Percentiles rank a stretch among this genome's conserved stretches.
phyloP scores from a whole-genome alignment of 2,888 invertebrate species.

The Drosophila seclusa region DNA sequence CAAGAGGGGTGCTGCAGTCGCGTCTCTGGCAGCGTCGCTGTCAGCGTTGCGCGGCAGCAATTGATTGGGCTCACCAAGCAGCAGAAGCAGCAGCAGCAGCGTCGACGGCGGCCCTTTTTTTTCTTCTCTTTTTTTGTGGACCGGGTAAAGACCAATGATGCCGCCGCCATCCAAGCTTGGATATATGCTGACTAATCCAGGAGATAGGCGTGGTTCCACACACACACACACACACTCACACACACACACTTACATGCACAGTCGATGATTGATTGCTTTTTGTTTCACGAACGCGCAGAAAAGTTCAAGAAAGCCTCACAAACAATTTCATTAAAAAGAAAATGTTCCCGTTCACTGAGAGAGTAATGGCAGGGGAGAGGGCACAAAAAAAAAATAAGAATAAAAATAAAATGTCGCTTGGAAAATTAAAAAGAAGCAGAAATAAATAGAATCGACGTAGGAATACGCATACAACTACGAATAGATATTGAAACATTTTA shows the following conservation, averaged over 20 bases:
- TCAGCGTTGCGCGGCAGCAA: slow-evolving; percentile 69
- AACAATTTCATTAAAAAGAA: slow-evolving; percentile 74
- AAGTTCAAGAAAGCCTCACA: slow-evolving; percentile 70
- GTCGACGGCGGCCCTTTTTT: slow-evolving; percentile 58
- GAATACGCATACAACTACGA: slow-evolving; percentile 14
- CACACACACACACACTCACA: slow-evolving; percentile 51
- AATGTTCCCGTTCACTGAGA: slow-evolving; percentile 24
- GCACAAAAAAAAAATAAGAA: not conserved
- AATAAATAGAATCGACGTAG: slow-evolving; percentile 11
- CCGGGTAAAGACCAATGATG: slow-evolving; percentile 76
- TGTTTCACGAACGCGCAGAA: slow-evolving; percentile 65
- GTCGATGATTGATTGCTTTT: slow-evolving; percentile 83
- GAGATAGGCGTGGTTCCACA: slow-evolving; percentile 84
- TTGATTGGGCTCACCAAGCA: slow-evolving; percentile 69
- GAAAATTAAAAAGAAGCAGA: slow-evolving; percentile 21
- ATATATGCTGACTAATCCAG: slow-evolving; percentile 83
- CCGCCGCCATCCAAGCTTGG: slow-evolving; percentile 75
- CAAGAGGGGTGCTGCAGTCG: slow-evolving; percentile 45
- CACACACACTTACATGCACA: slow-evolving; percentile 42
- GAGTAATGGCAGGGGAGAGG: not conserved
- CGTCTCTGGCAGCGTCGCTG: slow-evolving; percentile 57
- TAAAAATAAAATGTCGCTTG: slow-evolving; percentile 61
- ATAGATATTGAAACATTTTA: slow-evolving; percentile 66
- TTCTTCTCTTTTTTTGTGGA: slow-evolving; percentile 17
- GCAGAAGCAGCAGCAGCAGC: slow-evolving; percentile 40